These are phyloP conservation scores for Drosophila infuscata DNA, from an alignment of 2,888 invertebrate species.

Conservation along the genomic window DNA sequence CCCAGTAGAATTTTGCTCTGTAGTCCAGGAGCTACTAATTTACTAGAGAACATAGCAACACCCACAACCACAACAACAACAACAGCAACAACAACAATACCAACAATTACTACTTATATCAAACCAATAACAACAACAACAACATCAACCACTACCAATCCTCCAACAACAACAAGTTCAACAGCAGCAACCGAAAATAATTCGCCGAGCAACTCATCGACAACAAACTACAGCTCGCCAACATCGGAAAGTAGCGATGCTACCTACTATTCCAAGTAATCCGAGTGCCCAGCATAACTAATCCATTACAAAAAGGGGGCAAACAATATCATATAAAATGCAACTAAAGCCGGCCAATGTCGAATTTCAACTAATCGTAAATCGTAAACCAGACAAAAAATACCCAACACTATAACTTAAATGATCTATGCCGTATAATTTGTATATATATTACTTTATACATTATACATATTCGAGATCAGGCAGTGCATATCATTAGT, in stretches of 20 bases:
- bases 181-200: slow-evolving; percentile 21
- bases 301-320: slow-evolving; percentile 24
- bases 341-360: slow-evolving; percentile 72
- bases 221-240: slow-evolving; percentile 68
- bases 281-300: slow-evolving; percentile 49
- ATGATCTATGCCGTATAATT: slow-evolving; percentile 29
- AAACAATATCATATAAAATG: slow-evolving; percentile 14
- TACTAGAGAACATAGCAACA: slow-evolving; percentile 63
- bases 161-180: slow-evolving; percentile 20
- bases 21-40: slow-evolving; percentile 78
- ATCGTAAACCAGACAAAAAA: slow-evolving; percentile 35
- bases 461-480: slow-evolving; percentile 12
- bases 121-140: slow-evolving; percentile 51
- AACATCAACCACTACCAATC: slow-evolving; percentile 30
- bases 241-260: slow-evolving; percentile 74
- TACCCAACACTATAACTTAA: slow-evolving; percentile 31
- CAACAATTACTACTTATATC: slow-evolving; percentile 40
- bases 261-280: slow-evolving; percentile 72
- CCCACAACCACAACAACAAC: slow-evolving; percentile 39
- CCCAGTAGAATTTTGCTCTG: slow-evolving; percentile 84
- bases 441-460: slow-evolving; percentile 35
- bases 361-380: slow-evolving; percentile 67
- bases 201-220: slow-evolving; percentile 57
- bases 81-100: slow-evolving; percentile 43
- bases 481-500: slow-evolving; percentile 50